Percentiles rank a stretch among this genome's conserved stretches.
Evolutionary conservation across 2,113 vertebrate species (phyloP).

Genomic region (Nibea coibor): DNA sequence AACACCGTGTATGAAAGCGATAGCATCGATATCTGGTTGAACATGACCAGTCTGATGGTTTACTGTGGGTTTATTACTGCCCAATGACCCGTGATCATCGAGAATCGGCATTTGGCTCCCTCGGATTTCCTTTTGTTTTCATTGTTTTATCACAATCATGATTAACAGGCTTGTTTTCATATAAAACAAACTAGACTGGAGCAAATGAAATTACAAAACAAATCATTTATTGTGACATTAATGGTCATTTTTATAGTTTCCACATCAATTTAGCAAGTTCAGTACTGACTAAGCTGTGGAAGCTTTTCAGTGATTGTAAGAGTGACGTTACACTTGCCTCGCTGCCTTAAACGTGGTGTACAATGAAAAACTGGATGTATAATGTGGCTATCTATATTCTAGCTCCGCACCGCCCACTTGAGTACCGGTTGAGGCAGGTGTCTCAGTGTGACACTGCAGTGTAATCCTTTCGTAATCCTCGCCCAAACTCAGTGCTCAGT

Average conservation of each 20-base stretch:
- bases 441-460: slow-evolving; percentile 56
- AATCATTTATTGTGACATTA: neutral
- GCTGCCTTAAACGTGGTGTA: neutral
- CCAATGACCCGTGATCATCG: neutral
- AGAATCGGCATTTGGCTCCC: neutral
- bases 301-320: neutral
- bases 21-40: neutral
- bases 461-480: slow-evolving; percentile 71
- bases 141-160: neutral
- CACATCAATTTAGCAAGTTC: neutral
- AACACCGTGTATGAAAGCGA: neutral
- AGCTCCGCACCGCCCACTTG: neutral
- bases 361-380: neutral
- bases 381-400: slow-evolving; percentile 1
- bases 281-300: neutral
- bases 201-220: neutral
- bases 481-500: slow-evolving; percentile 53
- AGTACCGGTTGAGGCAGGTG: slow-evolving; percentile 57
- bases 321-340: neutral
- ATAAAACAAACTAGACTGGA: neutral
- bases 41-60: neutral
- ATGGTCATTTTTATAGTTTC: neutral
- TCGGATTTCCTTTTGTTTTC: neutral
- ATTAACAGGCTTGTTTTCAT: slow-evolving; percentile 8
- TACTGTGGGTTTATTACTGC: neutral